Evolutionary conservation across 2,113 vertebrate genomes (phyloP).

Genomic region (Abramis brama): DNA sequence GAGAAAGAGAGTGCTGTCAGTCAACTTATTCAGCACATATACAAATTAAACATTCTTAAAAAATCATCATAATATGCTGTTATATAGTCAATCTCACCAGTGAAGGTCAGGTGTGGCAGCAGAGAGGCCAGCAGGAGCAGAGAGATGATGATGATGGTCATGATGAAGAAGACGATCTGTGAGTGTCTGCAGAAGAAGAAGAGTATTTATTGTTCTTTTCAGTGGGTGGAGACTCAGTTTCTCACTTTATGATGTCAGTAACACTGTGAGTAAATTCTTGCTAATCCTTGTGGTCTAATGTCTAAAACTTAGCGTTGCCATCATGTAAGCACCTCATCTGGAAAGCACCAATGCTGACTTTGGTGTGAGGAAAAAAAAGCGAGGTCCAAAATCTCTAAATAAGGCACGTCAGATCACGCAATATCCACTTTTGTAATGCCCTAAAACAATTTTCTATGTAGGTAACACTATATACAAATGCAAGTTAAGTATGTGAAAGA

Average conservation of each 20-base stretch:
- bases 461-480: too few relatives aligned
- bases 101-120: neutral
- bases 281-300: neutral
- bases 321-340: neutral
- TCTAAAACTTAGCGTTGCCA: neutral
- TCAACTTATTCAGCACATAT: neutral
- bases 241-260: neutral
- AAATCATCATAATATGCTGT: neutral
- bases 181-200: neutral
- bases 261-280: neutral
- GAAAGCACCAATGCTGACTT: neutral
- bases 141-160: neutral
- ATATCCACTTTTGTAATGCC: too few relatives aligned
- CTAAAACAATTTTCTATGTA: too few relatives aligned
- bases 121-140: slow-evolving; percentile 1
- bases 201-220: too few relatives aligned
- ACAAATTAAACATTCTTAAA: neutral
- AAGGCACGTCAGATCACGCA: too few relatives aligned
- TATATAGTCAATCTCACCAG: neutral
- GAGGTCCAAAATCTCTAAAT: too few relatives aligned
- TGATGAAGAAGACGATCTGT: neutral
- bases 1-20: neutral
- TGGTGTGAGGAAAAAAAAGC: neutral
- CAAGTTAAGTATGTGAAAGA: too few relatives aligned
- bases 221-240: neutral